Percentiles rank a stretch among this genome's conserved stretches.
These are phyloP conservation scores for Brachylomia viminalis DNA, from an alignment of 2,888 invertebrate species.

Conservation along the genomic window DNA sequence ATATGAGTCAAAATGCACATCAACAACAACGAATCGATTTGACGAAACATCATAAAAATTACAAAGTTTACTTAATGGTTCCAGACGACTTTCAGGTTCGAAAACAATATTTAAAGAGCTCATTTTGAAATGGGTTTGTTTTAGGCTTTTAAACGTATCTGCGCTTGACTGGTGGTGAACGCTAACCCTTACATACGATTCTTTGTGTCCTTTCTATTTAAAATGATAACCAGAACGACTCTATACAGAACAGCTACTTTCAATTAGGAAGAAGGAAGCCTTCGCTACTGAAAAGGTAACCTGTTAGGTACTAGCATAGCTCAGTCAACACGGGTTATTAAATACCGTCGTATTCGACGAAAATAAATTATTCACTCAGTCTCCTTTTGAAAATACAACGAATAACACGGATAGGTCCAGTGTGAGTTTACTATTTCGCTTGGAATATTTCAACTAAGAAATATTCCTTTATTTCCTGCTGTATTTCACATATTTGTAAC, in stretches of 20 bases:
- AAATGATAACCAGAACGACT: slow-evolving; percentile 68
- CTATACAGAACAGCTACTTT: slow-evolving; percentile 66
- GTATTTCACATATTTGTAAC: slow-evolving; percentile 11
- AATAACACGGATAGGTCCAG: slow-evolving; percentile 1
- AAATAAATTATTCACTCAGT: slow-evolving; percentile 34
- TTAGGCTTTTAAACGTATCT: neutral
- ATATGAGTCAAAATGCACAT: too few relatives aligned
- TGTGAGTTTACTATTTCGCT: slow-evolving; percentile 24
- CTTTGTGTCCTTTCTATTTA: slow-evolving; percentile 71
- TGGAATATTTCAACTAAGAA: slow-evolving; percentile 26
- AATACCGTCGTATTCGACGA: slow-evolving; percentile 36
- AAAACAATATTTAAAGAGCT: neutral
- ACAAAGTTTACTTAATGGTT: neutral
- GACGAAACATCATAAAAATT: neutral
- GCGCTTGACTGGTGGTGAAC: slow-evolving; percentile 1
- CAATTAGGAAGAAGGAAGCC: slow-evolving; percentile 54
- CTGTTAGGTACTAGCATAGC: slow-evolving; percentile 24
- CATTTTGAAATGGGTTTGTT: neutral
- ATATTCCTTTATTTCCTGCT: slow-evolving; percentile 3
- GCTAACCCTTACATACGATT: slow-evolving; percentile 51
- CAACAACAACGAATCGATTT: too few relatives aligned
- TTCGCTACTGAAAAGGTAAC: slow-evolving; percentile 49
- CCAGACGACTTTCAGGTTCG: neutral
- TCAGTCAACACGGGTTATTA: slow-evolving; percentile 45
- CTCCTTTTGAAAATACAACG: slow-evolving; percentile 24